These are phyloP conservation scores for Sussaba pulchella DNA, from an alignment of 2,888 invertebrate species.

Conservation along the genomic window DNA sequence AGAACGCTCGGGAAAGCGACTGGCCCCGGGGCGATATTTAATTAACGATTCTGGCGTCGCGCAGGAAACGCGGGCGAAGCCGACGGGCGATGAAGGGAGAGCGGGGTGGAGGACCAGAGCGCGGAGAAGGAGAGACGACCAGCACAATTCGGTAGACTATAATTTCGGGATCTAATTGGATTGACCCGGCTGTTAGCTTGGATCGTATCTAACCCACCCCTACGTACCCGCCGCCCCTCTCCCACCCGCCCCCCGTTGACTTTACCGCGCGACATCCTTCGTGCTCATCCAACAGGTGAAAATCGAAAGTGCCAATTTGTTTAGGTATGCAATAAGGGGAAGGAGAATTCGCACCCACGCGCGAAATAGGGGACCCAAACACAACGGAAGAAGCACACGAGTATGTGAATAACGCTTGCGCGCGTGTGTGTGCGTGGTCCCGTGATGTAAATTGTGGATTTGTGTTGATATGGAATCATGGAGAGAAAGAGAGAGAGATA, in stretches of 20 bases:
- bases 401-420: neutral
- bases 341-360: neutral
- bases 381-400: neutral
- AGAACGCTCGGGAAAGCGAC: slow-evolving; percentile 62
- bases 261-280: neutral
- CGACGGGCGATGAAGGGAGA: neutral
- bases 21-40: slow-evolving; percentile 58
- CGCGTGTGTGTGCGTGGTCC: neutral
- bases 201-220: slow-evolving; percentile 15
- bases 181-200: slow-evolving; percentile 51
- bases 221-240: neutral
- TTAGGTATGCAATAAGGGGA: slow-evolving; percentile 25
- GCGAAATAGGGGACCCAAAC: slow-evolving; percentile 9
- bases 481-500: too few relatives aligned
- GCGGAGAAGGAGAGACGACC: slow-evolving; percentile 35
- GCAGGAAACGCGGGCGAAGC: neutral
- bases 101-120: neutral
- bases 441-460: neutral
- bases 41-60: slow-evolving; percentile 63
- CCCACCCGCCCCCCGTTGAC: slow-evolving; percentile 11
- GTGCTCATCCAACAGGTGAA: slow-evolving; percentile 59
- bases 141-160: slow-evolving; percentile 56
- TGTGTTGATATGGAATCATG: neutral
- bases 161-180: slow-evolving; percentile 63
- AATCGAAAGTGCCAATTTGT: slow-evolving; percentile 54